Evolutionary conservation across 1,140 invertebrate species (phyloP), one percentile per base, ranked within the genome.

Genomic region (Ceratosolen fusciceps): DNA sequence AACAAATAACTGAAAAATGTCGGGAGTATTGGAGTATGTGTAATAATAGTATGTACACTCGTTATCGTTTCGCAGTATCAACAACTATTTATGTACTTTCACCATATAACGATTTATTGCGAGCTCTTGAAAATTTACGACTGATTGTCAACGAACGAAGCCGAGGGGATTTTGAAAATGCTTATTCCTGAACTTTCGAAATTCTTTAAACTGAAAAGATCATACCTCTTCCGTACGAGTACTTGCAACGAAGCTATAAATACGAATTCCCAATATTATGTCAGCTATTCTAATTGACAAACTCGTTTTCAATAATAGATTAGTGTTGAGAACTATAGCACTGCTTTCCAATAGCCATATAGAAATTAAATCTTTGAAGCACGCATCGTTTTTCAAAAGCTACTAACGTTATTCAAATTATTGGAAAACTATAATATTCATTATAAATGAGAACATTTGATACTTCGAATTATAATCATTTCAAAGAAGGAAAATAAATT

Each of bases 111-210:
- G 14, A 79, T 65, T 62, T 72, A 49, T 71, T 21, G 56, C 49
- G 52, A 16, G 7, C 39, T 58, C 52, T 70, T 31, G 47, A 73
- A 73, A 72, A 71, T 72, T 79, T 71, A 71, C 77, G 68, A 72
- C 5, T 70, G 49, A 77, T 77, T 65, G 60, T 74, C 29, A n/a
- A 31, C 31, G 4, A 1, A 60, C 24, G 24, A 9, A 10, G 56
- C 9, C 56, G 31, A 60, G n/a, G 26, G n/a, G 26, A 31, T 2
- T 9, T 14, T 60, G 56, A 31, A 60, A 60, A 60, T 29, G 12
- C 26, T 60, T 60, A 12, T 8, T 60, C 9, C 9, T 14, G 12
- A 60, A 60, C 56, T 60, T 60, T 60, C 56, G n/a, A 60, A 60
- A 29, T 60, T 60, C 56, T 9, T 60, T 60, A 14, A 14, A 1